Conservation (phyloP, 2,797 vertebrate genomes). For the Falco novaeseelandiae region DNA sequence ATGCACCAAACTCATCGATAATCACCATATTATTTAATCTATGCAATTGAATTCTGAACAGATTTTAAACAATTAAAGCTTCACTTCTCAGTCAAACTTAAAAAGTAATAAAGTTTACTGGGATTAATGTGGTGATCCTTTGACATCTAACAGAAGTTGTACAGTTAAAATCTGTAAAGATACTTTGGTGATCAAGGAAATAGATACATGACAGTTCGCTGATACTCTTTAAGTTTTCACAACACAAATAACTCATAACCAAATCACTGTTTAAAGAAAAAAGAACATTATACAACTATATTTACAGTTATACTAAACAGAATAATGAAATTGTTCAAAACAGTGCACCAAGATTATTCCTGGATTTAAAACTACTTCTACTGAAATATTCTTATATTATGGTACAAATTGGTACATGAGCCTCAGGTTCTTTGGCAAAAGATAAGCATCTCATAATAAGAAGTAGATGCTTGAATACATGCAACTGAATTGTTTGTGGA, state of each 20-base stretch:
- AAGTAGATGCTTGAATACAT: background rate
- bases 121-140: background rate
- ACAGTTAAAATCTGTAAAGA: background rate
- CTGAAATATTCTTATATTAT: background rate
- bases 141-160: background rate
- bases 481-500: background rate
- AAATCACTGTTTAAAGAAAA: background rate
- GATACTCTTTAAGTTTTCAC: background rate
- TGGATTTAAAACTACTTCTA: background rate
- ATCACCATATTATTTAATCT: background rate
- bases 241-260: background rate
- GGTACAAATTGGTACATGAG: background rate
- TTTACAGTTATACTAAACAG: background rate
- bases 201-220: background rate
- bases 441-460: background rate
- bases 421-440: background rate
- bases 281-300: background rate
- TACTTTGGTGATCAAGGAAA: background rate
- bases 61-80: background rate
- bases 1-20: background rate
- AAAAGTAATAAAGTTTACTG: background rate
- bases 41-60: background rate
- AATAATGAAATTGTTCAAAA: background rate
- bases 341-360: background rate
- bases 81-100: background rate